These are phyloP conservation scores for Phocides pigmalion DNA, from an alignment of 1,140 invertebrate genomes.

Conservation along the genomic window DNA sequence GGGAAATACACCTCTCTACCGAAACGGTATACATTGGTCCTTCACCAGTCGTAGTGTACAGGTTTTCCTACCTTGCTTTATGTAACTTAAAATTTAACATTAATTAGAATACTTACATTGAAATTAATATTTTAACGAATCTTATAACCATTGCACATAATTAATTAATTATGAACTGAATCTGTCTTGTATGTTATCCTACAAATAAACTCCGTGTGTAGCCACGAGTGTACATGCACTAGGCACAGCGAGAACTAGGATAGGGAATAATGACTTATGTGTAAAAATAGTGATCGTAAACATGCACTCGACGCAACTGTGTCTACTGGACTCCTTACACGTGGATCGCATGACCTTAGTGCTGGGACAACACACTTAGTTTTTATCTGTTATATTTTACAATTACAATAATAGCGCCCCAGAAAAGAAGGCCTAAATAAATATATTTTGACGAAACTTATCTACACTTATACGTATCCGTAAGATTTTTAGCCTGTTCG, in stretches of 20 bases:
- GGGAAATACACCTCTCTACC: too few species aligned
- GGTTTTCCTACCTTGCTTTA: too few species aligned
- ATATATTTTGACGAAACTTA: slow-evolving; percentile 7
- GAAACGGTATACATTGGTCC: too few species aligned
- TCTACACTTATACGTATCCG: not conserved
- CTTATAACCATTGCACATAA: too few species aligned
- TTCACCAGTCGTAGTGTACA: too few species aligned
- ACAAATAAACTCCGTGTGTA: not conserved
- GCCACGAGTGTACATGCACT: not conserved
- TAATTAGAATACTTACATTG: too few species aligned
- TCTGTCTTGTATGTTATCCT: not conserved
- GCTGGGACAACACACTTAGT: slow-evolving; percentile 17
- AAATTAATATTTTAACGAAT: too few species aligned
- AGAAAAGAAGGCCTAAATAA: slow-evolving; percentile 25
- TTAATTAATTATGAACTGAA: not conserved
- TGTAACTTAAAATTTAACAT: too few species aligned
- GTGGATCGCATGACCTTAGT: slow-evolving; percentile 21
- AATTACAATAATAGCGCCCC: slow-evolving; percentile 18
- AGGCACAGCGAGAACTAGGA: not conserved
- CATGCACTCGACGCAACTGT: not conserved
- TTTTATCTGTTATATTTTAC: slow-evolving; percentile 16
- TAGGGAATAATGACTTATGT: slow-evolving; percentile 22
- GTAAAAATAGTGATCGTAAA: slow-evolving; percentile 22
- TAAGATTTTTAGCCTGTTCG: not conserved
- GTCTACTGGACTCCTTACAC: slow-evolving; percentile 10